Evolutionary conservation across 2,888 invertebrate species (phyloP), one percentile per base, ranked within the genome.

Genomic region (Andrena marginata): DNA sequence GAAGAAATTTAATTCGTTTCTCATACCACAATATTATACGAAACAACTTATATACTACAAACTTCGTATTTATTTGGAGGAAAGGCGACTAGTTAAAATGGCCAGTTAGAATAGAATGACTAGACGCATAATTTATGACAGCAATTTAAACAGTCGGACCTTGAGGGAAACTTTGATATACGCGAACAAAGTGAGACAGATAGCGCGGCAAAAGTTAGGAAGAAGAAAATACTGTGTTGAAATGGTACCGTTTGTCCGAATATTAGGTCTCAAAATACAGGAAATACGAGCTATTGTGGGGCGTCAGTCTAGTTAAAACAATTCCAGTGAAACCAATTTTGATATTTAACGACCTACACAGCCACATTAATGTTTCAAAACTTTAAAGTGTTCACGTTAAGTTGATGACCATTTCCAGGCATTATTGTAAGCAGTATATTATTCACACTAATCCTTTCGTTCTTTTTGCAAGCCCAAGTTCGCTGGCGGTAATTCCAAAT

Each of bases 151-250:
- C 96, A 1, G 95, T 96, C 0, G 96, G 96, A 0, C 92, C 94
- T 5, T 97, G 96, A 96, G 96, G 96, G 96, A 97, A 97, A 92
- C 95, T 95, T 0, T 96, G 96, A 87, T 94, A 96, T 62, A 92
- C 91, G 16, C 96, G 82, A 69, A 62, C 54, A 7, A 13, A 49
- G 29, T 0, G 31, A 48, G 13, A 26, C 51, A 67, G 42, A 62
- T 51, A 62, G 33, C 51, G 16, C 4, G 48, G 54, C 13, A 88
- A 94, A 71, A 97, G 96, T 93, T 98, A 96, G 92, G 97, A 97
- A 13, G 10, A 23, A 33, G 33, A 35, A 26, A 26, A 26, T 26
- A 35, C 51, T 26, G 2, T 16, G 23, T 72, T 26, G 5, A 63
- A 54, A 63, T 33, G 49, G n/a, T 4, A 33, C 16, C n/a, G 13